phyloP scores from a whole-genome alignment of 2,888 invertebrate species.

The Drosophila eohydei region DNA sequence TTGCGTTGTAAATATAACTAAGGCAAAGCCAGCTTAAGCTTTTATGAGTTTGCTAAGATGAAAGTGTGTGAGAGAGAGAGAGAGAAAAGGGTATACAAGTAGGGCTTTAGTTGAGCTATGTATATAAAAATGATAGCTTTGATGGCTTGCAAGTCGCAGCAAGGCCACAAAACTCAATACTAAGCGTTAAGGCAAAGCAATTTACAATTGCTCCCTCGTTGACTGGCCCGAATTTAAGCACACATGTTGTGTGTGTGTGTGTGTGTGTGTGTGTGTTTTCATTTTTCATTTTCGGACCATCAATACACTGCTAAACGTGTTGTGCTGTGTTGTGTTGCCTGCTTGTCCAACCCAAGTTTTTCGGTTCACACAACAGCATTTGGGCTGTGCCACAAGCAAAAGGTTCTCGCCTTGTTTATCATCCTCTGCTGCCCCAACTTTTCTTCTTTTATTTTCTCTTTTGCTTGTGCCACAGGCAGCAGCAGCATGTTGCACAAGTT shows the following conservation, averaged over 20 bases:
- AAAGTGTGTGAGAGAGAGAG: not conserved
- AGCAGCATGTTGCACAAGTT: slow-evolving; percentile 18
- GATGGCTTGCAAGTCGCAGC: slow-evolving; percentile 18
- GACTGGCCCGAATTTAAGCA: slow-evolving; percentile 10
- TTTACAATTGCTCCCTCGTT: slow-evolving; percentile 27
- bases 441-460: not conserved
- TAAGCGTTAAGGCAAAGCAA: slow-evolving; percentile 20
- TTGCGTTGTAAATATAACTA: slow-evolving; percentile 28
- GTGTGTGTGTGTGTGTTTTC: slow-evolving; percentile 1
- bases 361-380: slow-evolving; percentile 47
- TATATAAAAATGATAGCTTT: slow-evolving; percentile 35
- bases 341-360: slow-evolving; percentile 1
- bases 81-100: not conserved
- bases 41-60: slow-evolving; percentile 9
- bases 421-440: slow-evolving; percentile 4
- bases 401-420: slow-evolving; percentile 31
- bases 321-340: not conserved
- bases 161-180: slow-evolving; percentile 26
- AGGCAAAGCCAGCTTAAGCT: slow-evolving; percentile 45
- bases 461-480: slow-evolving; percentile 17
- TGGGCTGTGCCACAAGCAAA: slow-evolving; percentile 58
- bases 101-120: slow-evolving; percentile 10
- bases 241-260: not conserved
- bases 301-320: slow-evolving; percentile 1
- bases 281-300: slow-evolving; percentile 28